Base-by-base conservation (phyloP, 2,888 invertebrate genomes). In the Cyclophora punctaria region DNA sequence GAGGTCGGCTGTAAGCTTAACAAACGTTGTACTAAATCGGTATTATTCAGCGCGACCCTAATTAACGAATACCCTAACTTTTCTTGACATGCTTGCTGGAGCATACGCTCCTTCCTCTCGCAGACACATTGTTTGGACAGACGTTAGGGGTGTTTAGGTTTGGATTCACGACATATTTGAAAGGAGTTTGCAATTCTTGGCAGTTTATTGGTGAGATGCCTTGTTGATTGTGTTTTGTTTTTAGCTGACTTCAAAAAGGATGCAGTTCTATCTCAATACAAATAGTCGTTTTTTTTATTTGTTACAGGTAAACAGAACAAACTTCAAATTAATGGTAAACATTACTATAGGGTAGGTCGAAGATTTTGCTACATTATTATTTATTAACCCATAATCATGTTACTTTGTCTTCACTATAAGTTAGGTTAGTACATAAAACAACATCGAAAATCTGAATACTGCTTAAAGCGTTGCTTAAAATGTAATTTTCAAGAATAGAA, bases 1-100 rank as follows among this genome's bases (percentile, higher is more conserved):
- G 57, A 60, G 67, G 69, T 58, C 64, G 55, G 58, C 66, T 67
- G 66, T 76, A 78, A 80, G 78, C 82, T 71, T 78, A 73, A 75
- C 75, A 79, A 78, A 80, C 78, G 78, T 68, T 68, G 69, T 69
- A 73, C 71, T 62, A 75, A 81, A 81, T 83, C 79, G 74, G 71
- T 67, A 75, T 77, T 80, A 83, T 81, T 83, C 80, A 82, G 75
- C 71, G 68, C 62, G 53, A 57, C 69, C 72, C 75, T 79, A 82
- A 82, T 81, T 81, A 83, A 80, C 75, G 73, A 69, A 60, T 67
- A 65, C 74, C 75, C 77, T 78, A 80, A 81, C 79, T 82, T 82
- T 80, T 78, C 80, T 73, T 80, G 80, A 78, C 82, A 68, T 71
- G 64, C 59, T 66, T 62, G 67, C 66, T 66, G 65, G 62, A 57